Base-by-base conservation (phyloP, 64 coral and sea anemone genomes). In the Pocillopora damicornis region DNA sequence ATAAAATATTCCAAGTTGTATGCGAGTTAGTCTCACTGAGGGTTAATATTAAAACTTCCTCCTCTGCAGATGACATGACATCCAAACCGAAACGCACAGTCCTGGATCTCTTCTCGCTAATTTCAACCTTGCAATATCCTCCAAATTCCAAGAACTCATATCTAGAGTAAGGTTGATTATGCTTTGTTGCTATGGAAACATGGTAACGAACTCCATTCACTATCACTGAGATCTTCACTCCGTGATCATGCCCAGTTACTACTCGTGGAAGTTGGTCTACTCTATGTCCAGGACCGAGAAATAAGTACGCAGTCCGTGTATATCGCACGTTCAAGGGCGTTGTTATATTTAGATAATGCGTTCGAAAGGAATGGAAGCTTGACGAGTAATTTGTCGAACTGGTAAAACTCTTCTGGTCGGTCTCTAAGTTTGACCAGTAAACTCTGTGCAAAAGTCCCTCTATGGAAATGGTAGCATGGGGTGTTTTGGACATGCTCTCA, bases 101-200 rank as follows among this genome's bases (percentile, higher is more conserved):
- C 30, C 30, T 30, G 30, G 30, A 30, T 30, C 30, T 30, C 11
- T 22, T 66, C 8, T 88, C 57, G 20, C 83, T 78, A 3, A 92
- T 87, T 17, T 86, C 76, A 72, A 99, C 72, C 90, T 93, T 99
- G 20, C 87, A 93, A 60, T 83, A 99, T 35, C 97, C 97, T n/a
- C 93, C 90, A 68, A 92, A 95, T 15, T 90, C 93, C 1, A 99
- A 76, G 75, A 94, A 91, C 18, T 51, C 58, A 17, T 76, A 92
- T 30, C 97, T 88, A 18, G 78, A 22, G 38, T 77, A 86, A 59
- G 85, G 75, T 20, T 84, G 75, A 12, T 72, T 57, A 42, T 99
- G 93, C 68, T 79, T 90, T 23, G 97, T 99, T 63, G 88, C 93
- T 79, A 99, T 61, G 58, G 93, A 51, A 86, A 95, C 85, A 6